Percentiles rank a stretch among this genome's conserved stretches.
Conservation (phyloP, 2,113 vertebrate genomes). For the Toxostoma redivivum region DNA sequence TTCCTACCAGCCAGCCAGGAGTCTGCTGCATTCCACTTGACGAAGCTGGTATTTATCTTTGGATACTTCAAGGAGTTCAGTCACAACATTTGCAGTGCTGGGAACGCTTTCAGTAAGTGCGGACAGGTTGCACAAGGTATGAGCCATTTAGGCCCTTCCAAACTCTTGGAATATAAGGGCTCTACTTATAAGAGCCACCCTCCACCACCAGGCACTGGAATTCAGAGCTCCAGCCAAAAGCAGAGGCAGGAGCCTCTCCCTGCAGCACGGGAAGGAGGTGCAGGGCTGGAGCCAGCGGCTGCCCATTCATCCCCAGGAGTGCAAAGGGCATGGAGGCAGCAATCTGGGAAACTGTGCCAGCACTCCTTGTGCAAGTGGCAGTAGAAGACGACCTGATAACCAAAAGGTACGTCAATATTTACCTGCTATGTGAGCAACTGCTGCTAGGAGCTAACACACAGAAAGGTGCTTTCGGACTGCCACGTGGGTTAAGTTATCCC, state of each 20-base stretch:
- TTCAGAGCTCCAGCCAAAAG: background rate
- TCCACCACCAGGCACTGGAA: background rate
- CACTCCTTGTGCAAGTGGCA: background rate
- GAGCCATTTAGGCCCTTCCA: background rate
- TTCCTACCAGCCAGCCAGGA: background rate
- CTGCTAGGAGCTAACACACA: background rate
- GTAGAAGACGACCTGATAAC: slow-evolving; percentile 1
- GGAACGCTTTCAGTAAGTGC: accelerated
- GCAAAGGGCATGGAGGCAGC: background rate
- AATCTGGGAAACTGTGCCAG: background rate
- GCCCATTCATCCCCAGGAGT: background rate
- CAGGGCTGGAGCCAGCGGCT: background rate
- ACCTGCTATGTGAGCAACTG: background rate
- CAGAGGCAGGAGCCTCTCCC: slow-evolving; percentile 18
- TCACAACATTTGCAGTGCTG: background rate
- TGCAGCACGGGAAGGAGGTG: background rate
- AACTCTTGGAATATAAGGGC: background rate
- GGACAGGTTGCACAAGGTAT: background rate
- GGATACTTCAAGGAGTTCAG: background rate
- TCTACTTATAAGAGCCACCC: background rate
- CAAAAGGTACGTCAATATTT: slow-evolving; percentile 34
- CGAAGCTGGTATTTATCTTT: background rate
- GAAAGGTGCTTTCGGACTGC: background rate
- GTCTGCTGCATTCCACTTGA: background rate
- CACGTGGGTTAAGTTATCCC: background rate